Percentiles rank a stretch among this genome's conserved stretches.
These are phyloP conservation scores for Spisula subtruncata DNA, from an alignment of 2,888 invertebrate species.

Conservation along the genomic window DNA sequence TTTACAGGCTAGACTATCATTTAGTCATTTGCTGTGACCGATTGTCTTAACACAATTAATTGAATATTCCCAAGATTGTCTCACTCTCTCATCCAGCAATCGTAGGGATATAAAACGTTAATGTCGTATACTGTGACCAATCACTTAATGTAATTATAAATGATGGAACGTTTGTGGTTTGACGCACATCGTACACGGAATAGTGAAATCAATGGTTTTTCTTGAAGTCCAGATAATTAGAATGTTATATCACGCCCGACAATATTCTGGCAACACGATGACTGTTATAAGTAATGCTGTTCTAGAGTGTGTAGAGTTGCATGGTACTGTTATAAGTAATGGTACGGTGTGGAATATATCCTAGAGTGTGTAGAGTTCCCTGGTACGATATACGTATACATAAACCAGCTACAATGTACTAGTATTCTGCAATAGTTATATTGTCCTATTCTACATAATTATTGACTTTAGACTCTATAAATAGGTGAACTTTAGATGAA, in stretches of 20 bases:
- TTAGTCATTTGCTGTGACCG: no score
- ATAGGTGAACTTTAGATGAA: no score
- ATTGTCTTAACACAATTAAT: no score
- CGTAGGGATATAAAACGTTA: not conserved
- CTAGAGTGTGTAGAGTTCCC: not conserved
- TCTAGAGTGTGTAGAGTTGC: not conserved
- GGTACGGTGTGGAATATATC: not conserved
- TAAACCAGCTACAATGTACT: not conserved
- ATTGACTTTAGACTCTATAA: no score
- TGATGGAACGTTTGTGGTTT: not conserved
- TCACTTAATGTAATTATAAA: not conserved
- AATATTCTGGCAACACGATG: not conserved
- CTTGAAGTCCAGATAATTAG: not conserved
- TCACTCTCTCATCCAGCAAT: no score
- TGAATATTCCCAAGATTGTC: no score
- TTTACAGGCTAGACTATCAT: not conserved
- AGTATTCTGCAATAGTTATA: no score
- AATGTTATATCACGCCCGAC: not conserved
- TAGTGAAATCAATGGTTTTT: not conserved
- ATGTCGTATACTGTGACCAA: not conserved
- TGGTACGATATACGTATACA: not conserved
- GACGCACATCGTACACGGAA: not conserved
- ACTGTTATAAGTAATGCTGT: not conserved
- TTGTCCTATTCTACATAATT: no score
- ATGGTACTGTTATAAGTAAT: not conserved